Conservation (phyloP, 2,113 vertebrate species). For the Cynoglossus semilaevis region DNA sequence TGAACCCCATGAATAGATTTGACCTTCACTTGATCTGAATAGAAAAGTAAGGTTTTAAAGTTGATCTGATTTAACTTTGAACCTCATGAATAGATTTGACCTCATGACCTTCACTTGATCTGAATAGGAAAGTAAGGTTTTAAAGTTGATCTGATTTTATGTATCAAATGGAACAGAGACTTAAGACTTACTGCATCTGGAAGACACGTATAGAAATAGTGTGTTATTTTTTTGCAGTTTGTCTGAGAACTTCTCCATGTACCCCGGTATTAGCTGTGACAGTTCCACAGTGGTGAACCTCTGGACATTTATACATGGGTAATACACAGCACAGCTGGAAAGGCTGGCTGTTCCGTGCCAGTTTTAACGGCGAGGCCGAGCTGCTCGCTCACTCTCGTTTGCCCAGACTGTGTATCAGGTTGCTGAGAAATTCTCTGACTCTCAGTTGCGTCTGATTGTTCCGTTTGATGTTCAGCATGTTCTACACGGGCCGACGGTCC, state of each 20-base stretch:
- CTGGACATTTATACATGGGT: slow-evolving; percentile 27
- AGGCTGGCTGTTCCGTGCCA: slow-evolving; percentile 28
- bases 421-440: slow-evolving; percentile 22
- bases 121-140: slow-evolving; percentile 12
- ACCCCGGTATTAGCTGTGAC: slow-evolving; percentile 3
- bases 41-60: slow-evolving; percentile 13
- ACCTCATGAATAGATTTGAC: too few relatives aligned
- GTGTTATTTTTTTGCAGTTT: too few relatives aligned
- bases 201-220: too few relatives aligned
- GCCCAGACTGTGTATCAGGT: slow-evolving; percentile 29
- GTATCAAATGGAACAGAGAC: slow-evolving; percentile 17
- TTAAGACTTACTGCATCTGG: too few relatives aligned
- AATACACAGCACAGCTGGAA: slow-evolving; percentile 40
- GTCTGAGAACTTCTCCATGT: too few relatives aligned
- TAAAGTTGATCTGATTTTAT: slow-evolving; percentile 35
- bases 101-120: too few relatives aligned
- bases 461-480: slow-evolving; percentile 38
- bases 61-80: slow-evolving; percentile 27
- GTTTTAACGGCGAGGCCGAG: slow-evolving; percentile 17
- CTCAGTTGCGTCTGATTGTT: slow-evolving; percentile 16
- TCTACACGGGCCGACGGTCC: slow-evolving; percentile 40
- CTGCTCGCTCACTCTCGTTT: slow-evolving; percentile 26
- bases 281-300: slow-evolving; percentile 37
- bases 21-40: too few relatives aligned
- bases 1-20: too few relatives aligned